Base-by-base conservation (phyloP, 2,113 vertebrate genomes). In the Passer domesticus region DNA sequence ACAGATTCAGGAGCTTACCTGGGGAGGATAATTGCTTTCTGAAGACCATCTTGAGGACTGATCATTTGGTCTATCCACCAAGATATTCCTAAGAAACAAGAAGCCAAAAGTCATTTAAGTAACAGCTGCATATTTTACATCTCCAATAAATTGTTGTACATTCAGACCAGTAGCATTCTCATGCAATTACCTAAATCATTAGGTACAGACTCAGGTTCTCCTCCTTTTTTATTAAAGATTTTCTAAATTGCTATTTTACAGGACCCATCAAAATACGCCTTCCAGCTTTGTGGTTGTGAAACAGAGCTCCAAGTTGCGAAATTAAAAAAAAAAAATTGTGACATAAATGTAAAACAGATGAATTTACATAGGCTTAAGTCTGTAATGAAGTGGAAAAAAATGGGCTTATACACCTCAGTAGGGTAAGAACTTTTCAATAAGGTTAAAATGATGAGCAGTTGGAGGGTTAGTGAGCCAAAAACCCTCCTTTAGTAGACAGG, bases 1-100 rank as follows among this genome's bases (percentile, higher is more conserved):
- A 53, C 30, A 92, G 46, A 56, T 35, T 59, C 25, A 75, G 76
- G n/a, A 44, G 70, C 96, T 98, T 97, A 99, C 99, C 98, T 99
- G 99, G 58, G 99, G 99, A 95, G 99, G 99, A 69, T 99, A 99
- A 97, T 99, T 99, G 97, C 99, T 99, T 96, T 99, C 99, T 79
- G 99, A 99, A 86, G 99, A 99, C 99, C 99, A 99, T 86, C 99
- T 98, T 89, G 99, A 99, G 94, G 99, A 99, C 31, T 99, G 99
- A 97, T 99, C 99, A 78, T 98, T 99, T 75, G 99, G 99, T 96
- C 99, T 99, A 97, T 99, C 99, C 97, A 99, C 99, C 98, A 99
- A 98, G 98, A 99, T 99, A 94, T 99, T 99, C 96, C 99, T 99
- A 93, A 84, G 56, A 94, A 94, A 94, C 10, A 33, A 96, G 58